Base-by-base conservation (phyloP, 2,888 invertebrate genomes). In the Homarus gammarus region DNA sequence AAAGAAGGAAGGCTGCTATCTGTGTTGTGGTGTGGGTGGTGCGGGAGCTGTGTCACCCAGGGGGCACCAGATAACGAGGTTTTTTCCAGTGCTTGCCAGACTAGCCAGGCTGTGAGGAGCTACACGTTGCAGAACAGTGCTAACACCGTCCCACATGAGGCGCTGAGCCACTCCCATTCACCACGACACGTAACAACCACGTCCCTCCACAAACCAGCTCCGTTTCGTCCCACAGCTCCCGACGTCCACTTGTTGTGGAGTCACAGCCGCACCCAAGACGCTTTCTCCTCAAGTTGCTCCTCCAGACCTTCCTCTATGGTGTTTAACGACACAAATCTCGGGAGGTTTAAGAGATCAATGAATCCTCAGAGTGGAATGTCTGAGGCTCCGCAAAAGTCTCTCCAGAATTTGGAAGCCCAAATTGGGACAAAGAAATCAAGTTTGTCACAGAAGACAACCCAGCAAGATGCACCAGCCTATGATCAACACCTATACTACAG, bases 251-350 rank as follows among this genome's bases (percentile, higher is more conserved):
- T 92, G 31, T 56, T 90, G 44, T 92, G 92, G 92, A 90, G 85
- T 31, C 87, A 87, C 61, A 77, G 85, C 44, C 86, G 83, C 27
- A 75, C 89, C 33, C 89, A 68, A n/a, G 75, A 78, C 33, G 84
- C 84, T 38, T 77, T 82, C n/a, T 78, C 89, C n/a, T 89, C 90
- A 6, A 77, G 73, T 49, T 79, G 77, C 22, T 73, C 92, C 31
- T 91, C 91, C 90, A 93, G 96, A 93, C 93, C 81, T 22, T 87
- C 91, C 18, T 94, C 97, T 92, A 97, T 98, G 97, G 94, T 98
- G 92, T 97, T 97, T 22, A 97, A 97, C 91, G 98, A 98, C 93
- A 97, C 97, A 93, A 97, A 97, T 6, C 97, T 98, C 94, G 96
- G 98, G 18, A 95, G 98, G 92, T 97, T 98, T 94, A 95, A 97